Evolutionary conservation across 2,888 invertebrate genomes (phyloP).

Genomic region (Hirtodrosophila confusa): DNA sequence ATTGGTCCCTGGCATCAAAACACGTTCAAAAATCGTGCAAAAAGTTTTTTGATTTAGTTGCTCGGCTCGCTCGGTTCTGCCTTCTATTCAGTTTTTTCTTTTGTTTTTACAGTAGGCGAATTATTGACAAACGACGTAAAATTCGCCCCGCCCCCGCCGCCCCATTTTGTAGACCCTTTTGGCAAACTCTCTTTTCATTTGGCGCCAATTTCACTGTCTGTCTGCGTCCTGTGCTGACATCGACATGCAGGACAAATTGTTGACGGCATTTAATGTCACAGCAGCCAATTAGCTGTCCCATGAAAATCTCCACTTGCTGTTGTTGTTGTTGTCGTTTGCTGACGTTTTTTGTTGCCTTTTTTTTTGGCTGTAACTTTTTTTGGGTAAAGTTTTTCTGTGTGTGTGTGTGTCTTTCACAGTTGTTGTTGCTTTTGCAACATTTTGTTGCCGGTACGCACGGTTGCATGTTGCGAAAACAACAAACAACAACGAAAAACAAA

Average conservation of each 20-base stretch:
- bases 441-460: conserved; percentile 69
- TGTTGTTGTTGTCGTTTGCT: conserved; percentile 32
- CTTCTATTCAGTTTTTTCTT: neutral
- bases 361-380: conserved; percentile 47
- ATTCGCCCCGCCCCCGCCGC: conserved; percentile 2
- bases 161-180: conserved; percentile 22
- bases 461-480: conserved; percentile 66
- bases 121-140: conserved; percentile 71
- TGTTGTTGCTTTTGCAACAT: conserved; percentile 25
- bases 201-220: conserved; percentile 75
- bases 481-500: conserved; percentile 56
- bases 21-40: conserved; percentile 75
- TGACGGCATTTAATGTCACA: conserved; percentile 80
- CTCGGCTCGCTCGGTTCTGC: conserved; percentile 34
- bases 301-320: conserved; percentile 72
- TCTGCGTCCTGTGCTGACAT: conserved; percentile 58
- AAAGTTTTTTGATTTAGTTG: conserved; percentile 75
- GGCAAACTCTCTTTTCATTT: conserved; percentile 64
- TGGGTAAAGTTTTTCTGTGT: conserved; percentile 43
- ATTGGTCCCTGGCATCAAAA: conserved; percentile 38
- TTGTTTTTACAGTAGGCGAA: conserved; percentile 58
- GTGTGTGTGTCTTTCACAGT: conserved; percentile 26
- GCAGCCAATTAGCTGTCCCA: conserved; percentile 80
- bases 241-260: conserved; percentile 81
- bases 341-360: conserved; percentile 24